Evolutionary conservation across 2,888 invertebrate species (phyloP), one percentile per base, ranked within the genome.

Genomic region (Pasiphila rectangulata): DNA sequence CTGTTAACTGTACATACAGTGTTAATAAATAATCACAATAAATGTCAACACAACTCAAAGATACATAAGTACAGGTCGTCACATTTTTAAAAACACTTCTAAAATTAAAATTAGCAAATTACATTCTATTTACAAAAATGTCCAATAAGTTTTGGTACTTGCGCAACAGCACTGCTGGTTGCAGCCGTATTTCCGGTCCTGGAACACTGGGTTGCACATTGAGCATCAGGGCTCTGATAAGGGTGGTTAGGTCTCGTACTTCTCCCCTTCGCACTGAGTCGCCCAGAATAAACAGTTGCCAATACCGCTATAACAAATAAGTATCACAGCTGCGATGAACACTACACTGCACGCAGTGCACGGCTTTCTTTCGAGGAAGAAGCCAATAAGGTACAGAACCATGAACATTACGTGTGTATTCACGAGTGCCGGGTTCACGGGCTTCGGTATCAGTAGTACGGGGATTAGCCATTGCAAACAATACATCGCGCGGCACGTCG

Each of bases 321-420:
- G 91, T 69, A 95, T 95, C 43, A 98, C 95, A 13, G 98, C 96
- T 24, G 95, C 94, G 40, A 98, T 86, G 86, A 99, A 99, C 60
- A 99, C 95, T 42, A 98, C 89, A 72, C 97, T 97, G 90, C 99
- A 99, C 57, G 98, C 97, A 36, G 98, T 98, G 82, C 99, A 99
- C 0, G 99, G 99, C 79, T 88, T 98, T 69, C 97, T 91, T 75
- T 98, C 98, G 67, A 99, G 90, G 82, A 99, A 98, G 89, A 99
- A 99, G 65, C 98, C 97, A 63, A 98, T 94, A 63, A 99, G 87
- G 85, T 99, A 99, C 41, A 99, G 90, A 57, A 97, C 95, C 92
- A 99, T 97, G 81, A 99, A 98, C 95, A 98, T 96, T 51, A 98
- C 97, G 83, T 98, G 97, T 43, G 98, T 98, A 79, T 98, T 96